Conservation (phyloP, 2,888 invertebrate genomes). For the Megastigmus dorsalis region DNA sequence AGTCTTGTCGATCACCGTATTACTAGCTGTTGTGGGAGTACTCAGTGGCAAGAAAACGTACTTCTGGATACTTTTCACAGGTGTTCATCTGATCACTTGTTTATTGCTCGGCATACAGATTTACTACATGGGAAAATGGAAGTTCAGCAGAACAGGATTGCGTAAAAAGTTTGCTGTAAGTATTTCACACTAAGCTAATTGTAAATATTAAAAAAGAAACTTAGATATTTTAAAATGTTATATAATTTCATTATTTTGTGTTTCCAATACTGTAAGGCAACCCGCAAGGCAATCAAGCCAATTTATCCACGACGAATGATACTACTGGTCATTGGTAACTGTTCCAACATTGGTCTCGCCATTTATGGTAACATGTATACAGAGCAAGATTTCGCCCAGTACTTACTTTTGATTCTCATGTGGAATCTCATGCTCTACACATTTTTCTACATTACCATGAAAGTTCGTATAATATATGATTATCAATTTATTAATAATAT, state of each 20-base stretch:
- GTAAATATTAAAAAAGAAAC: not conserved
- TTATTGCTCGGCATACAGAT: slow-evolving; percentile 82
- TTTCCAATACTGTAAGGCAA: slow-evolving; percentile 69
- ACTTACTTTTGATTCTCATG: slow-evolving; percentile 86
- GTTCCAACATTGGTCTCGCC: slow-evolving; percentile 81
- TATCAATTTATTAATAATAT: not conserved
- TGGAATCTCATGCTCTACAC: slow-evolving; percentile 88
- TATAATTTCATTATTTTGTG: slow-evolving; percentile 30
- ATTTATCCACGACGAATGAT: slow-evolving; percentile 76
- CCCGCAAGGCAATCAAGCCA: slow-evolving; percentile 75
- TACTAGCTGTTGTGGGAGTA: slow-evolving; percentile 82
- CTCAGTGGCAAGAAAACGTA: slow-evolving; percentile 78
- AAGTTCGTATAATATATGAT: slow-evolving; percentile 76
- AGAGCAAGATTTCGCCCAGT: slow-evolving; percentile 86
- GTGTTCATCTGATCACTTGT: slow-evolving; percentile 81
- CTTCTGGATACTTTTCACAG: slow-evolving; percentile 85
- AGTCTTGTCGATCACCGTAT: slow-evolving; percentile 85
- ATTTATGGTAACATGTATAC: slow-evolving; percentile 79
- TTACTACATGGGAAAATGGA: slow-evolving; percentile 85
- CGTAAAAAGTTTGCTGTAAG: slow-evolving; percentile 66
- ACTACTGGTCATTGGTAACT: slow-evolving; percentile 78
- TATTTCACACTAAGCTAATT: slow-evolving; percentile 3
- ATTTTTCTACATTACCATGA: slow-evolving; percentile 88
- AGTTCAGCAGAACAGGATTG: slow-evolving; percentile 74
- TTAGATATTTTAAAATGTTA: slow-evolving; percentile 6